Conservation (phyloP, 2,797 vertebrate species). For the Apogon talboti region DNA sequence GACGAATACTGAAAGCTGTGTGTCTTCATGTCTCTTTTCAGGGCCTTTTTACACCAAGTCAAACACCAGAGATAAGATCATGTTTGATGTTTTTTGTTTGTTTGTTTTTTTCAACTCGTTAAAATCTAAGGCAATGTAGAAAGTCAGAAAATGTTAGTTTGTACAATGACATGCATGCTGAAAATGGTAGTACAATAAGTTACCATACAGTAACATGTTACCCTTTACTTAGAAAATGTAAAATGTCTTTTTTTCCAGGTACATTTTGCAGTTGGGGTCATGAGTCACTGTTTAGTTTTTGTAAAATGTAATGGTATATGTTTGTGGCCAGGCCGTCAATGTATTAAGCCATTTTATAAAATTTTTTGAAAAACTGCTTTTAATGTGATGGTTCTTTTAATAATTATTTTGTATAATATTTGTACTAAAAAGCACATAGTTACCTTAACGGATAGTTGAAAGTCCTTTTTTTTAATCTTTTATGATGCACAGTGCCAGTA, state of each 20-base stretch:
- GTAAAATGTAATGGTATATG: not conserved
- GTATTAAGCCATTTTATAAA: not conserved
- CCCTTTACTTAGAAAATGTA: not conserved
- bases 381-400: not conserved
- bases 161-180: too few species aligned
- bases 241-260: not conserved
- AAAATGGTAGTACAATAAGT: not conserved
- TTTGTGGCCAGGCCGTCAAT: not conserved
- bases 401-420: not conserved
- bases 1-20: not conserved
- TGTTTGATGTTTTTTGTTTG: too few species aligned
- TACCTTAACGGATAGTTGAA: conserved; percentile 3
- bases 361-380: not conserved
- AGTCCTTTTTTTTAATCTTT: not conserved
- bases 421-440: not conserved
- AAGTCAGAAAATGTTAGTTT: not conserved
- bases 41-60: not conserved
- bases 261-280: not conserved
- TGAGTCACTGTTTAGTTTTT: not conserved
- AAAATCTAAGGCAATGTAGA: not conserved
- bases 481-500: not conserved
- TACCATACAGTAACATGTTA: conserved; percentile 1
- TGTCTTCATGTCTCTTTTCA: not conserved
- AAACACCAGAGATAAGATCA: not conserved
- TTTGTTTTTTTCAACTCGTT: too few species aligned